These are phyloP conservation scores for Notarius lentiginosus DNA, from an alignment of 2,113 vertebrate species.

Conservation along the genomic window DNA sequence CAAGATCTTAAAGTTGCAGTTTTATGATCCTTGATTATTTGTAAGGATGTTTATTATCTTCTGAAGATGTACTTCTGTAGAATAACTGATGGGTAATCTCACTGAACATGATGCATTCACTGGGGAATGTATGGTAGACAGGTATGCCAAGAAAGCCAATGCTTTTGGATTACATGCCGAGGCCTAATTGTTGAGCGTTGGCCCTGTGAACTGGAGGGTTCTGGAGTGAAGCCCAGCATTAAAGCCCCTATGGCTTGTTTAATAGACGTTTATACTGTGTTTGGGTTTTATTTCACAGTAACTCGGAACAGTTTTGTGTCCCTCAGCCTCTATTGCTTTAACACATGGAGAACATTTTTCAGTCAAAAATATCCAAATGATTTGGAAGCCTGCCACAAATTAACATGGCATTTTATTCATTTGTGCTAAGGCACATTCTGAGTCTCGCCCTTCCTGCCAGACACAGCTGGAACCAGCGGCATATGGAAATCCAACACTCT, in stretches of 20 bases:
- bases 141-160: conserved; percentile 36
- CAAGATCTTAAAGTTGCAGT: neutral
- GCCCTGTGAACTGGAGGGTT: conserved; percentile 18
- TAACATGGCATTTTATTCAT: neutral
- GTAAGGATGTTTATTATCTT: neutral
- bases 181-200: conserved; percentile 1
- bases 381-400: neutral
- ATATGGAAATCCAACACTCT: conserved; percentile 25
- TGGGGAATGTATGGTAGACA: conserved; percentile 31
- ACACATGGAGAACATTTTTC: neutral
- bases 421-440: neutral
- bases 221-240: conserved; percentile 27
- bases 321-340: neutral
- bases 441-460: conserved; percentile 18
- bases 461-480: conserved; percentile 34
- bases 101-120: conserved; percentile 31
- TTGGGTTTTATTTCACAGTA: conserved; percentile 34
- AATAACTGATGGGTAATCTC: conserved; percentile 7
- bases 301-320: neutral
- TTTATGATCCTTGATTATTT: neutral
- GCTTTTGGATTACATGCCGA: conserved; percentile 28
- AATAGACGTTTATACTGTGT: conserved; percentile 22
- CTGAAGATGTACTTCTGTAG: neutral
- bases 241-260: conserved; percentile 27
- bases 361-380: neutral